These are phyloP conservation scores for Alosa sapidissima DNA, from an alignment of 2,797 vertebrate genomes.

Conservation along the genomic window DNA sequence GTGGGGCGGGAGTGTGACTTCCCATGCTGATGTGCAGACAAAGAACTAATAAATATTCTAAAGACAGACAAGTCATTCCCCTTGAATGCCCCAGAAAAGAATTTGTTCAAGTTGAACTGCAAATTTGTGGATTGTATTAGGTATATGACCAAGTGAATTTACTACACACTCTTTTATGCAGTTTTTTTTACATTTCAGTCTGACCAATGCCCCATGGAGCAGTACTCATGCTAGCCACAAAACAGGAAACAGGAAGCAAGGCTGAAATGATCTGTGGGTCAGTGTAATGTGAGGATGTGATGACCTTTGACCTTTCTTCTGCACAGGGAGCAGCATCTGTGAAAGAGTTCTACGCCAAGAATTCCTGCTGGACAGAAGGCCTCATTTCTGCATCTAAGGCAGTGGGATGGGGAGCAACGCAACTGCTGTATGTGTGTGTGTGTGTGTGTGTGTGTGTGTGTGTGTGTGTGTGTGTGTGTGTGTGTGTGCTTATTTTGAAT, in stretches of 20 bases:
- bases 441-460: not conserved
- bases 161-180: not conserved
- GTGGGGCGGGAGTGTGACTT: not conserved
- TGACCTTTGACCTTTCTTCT: constrained; percentile 2
- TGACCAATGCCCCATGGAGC: not conserved
- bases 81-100: not conserved
- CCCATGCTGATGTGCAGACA: not conserved
- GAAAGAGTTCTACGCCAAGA: constrained; percentile 96
- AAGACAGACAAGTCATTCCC: not conserved
- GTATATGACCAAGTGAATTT: not conserved
- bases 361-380: constrained; percentile 96
- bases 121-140: not conserved
- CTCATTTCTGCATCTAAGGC: constrained; percentile 97
- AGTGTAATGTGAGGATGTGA: not conserved
- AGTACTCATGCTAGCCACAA: not conserved
- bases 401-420: constrained; percentile 93
- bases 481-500: not conserved
- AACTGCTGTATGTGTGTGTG: constrained; percentile 83
- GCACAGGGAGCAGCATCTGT: constrained; percentile 84
- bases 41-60: not conserved
- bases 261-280: not conserved
- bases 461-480: not conserved
- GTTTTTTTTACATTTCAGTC: not conserved
- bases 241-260: constrained; percentile 7
- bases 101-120: not conserved